phyloP scores from a whole-genome alignment of 2,797 vertebrate genomes.

The Falco berigora region DNA sequence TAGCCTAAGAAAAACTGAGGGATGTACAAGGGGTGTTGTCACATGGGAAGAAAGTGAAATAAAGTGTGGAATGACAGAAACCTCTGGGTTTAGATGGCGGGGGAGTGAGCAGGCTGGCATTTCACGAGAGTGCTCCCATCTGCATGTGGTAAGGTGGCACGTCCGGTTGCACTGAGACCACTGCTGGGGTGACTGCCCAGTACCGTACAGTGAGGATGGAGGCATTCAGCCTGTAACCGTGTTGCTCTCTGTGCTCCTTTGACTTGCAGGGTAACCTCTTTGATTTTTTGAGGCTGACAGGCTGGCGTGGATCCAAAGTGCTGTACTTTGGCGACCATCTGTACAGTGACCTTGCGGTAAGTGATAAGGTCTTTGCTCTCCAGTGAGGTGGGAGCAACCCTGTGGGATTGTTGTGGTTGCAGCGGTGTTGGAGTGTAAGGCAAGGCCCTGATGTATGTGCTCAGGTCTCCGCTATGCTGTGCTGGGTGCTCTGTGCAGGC shows the following conservation, averaged over 20 bases:
- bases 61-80: background rate
- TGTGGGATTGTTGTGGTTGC: background rate
- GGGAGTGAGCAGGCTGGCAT: background rate
- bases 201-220: background rate
- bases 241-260: background rate
- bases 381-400: background rate
- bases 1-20: background rate
- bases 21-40: background rate
- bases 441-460: background rate
- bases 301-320: conserved; percentile 78
- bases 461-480: background rate
- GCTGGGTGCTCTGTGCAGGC: background rate
- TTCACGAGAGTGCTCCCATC: background rate
- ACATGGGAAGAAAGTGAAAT: background rate
- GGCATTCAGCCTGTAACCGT: background rate
- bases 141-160: background rate
- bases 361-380: background rate
- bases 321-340: conserved; percentile 82
- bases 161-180: fast-evolving
- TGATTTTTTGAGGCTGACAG: conserved; percentile 77
- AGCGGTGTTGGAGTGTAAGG: background rate
- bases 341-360: conserved; percentile 81
- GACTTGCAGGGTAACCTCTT: conserved; percentile 77
- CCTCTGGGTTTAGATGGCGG: background rate
- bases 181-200: background rate